phyloP scores from a whole-genome alignment of 2,888 invertebrate species.

The Heliconius hortense region DNA sequence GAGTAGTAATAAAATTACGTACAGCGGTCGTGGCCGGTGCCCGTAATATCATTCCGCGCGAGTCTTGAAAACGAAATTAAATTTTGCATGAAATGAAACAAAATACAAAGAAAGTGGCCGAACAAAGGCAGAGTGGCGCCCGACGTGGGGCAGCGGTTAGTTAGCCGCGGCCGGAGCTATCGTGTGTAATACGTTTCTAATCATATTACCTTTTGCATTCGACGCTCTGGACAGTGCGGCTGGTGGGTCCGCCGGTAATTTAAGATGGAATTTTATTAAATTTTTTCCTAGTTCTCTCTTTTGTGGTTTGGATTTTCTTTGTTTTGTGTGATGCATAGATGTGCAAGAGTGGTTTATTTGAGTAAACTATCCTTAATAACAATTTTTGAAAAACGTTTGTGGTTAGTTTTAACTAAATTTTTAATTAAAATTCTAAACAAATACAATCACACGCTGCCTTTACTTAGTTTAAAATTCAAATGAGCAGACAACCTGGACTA shows the following conservation, averaged over 20 bases:
- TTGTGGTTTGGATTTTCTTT: not conserved
- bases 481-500: not conserved
- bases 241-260: constrained; percentile 46
- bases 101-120: constrained; percentile 79
- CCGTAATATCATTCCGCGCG: constrained; percentile 80
- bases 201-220: constrained; percentile 73
- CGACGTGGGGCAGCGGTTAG: constrained; percentile 66
- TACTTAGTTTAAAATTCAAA: not conserved
- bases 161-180: constrained; percentile 57
- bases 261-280: constrained; percentile 56
- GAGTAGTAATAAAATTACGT: constrained; percentile 76
- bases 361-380: not conserved
- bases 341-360: not conserved
- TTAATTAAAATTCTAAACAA: constrained; percentile 1
- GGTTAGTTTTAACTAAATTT: not conserved
- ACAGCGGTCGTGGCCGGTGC: constrained; percentile 67
- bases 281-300: not conserved
- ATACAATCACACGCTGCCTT: not conserved
- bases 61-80: constrained; percentile 82
- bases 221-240: constrained; percentile 43
- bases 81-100: constrained; percentile 82
- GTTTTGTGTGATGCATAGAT: not conserved
- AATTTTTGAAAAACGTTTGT: not conserved
- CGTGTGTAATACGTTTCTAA: constrained; percentile 76
- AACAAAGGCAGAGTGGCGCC: constrained; percentile 74